Evolutionary conservation across 2,888 invertebrate genomes (phyloP), one percentile per base, ranked within the genome.

Genomic region (Yponomeuta malinellus): DNA sequence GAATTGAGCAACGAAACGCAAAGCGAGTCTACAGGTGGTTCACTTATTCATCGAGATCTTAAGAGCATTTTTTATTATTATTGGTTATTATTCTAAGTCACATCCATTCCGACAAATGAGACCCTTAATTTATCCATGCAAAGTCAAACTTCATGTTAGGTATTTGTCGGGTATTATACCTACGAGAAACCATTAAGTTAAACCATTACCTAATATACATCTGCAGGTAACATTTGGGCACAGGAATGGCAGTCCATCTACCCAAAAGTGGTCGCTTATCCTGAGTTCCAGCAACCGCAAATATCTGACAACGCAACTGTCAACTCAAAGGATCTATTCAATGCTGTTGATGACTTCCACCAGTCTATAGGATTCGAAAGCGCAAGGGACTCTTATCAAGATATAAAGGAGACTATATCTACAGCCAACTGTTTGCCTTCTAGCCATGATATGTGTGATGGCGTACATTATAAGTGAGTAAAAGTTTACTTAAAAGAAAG

Each of bases 361-460:
- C 86, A 87, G 71, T 94, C 94, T 0, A 78, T 94, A 64, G 95
- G 95, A 0, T 91, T 96, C 72, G 88, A 91, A n/a, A 90, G 92
- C 59, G 94, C 94, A 78, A 90, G 91, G 2, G 89, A 93, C 72
- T 90, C 93, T 0, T 96, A 95, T 80, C 92, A 94, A 83, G 86
- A 87, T 72, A 92, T 96, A 33, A 91, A 89, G 72, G 94, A 94
- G 74, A 94, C 94, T 0, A 85, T 84, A 73, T 90, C 93, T 59
- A 87, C 93, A 48, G 93, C 94, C 0, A 93, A 95, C 71, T 95
- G 95, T 74, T 93, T 95, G 76, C 94, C 95, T 0, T 94, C 95
- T 1, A 95, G 95, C 71, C 95, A 95, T 92, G 95, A 95, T 77
- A 94, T 95, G 88, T 94, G 93, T 76, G 94, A 95, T 78, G 93